A percentile compares a stretch with the other conserved stretches of the same genome.
phyloP scores from a whole-genome alignment of 2,888 invertebrate species.

The Taphrorychus bicolor region DNA sequence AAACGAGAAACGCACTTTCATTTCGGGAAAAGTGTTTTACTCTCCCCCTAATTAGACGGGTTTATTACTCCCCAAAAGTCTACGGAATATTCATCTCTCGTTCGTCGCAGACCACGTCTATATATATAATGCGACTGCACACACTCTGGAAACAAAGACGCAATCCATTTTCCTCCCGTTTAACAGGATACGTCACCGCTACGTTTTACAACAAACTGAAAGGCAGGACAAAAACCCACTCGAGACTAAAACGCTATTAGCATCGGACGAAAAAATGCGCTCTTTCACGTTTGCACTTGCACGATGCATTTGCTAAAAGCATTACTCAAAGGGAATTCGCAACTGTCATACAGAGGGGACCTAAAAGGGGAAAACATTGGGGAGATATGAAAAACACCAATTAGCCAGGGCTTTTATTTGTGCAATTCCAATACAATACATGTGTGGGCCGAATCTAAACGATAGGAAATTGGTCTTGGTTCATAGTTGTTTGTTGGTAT shows the following conservation, averaged over 20 bases:
- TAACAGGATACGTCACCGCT: constrained; percentile 15
- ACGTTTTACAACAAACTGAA: constrained; percentile 4
- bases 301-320: constrained; percentile 17
- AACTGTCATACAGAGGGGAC: constrained; percentile 8
- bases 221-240: constrained; percentile 31
- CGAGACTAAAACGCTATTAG: constrained; percentile 24
- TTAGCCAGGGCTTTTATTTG: too few species aligned
- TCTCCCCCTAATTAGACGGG: constrained; percentile 1
- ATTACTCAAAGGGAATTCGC: constrained; percentile 17
- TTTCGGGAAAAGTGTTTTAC: constrained; percentile 17
- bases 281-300: constrained; percentile 15
- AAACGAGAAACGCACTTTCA: constrained; percentile 28
- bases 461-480: too few species aligned
- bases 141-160: constrained; percentile 1
- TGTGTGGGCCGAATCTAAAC: too few species aligned
- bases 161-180: constrained; percentile 1
- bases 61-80: not conserved
- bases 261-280: constrained; percentile 14
- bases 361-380: not conserved
- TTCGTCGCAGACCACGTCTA: not conserved
- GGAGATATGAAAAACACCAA: not conserved
- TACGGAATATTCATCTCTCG: not conserved
- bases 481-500: too few species aligned
- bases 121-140: not conserved
- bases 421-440: too few species aligned